Conservation (phyloP, 2,797 vertebrate species). For the Phoebastria nigripes region DNA sequence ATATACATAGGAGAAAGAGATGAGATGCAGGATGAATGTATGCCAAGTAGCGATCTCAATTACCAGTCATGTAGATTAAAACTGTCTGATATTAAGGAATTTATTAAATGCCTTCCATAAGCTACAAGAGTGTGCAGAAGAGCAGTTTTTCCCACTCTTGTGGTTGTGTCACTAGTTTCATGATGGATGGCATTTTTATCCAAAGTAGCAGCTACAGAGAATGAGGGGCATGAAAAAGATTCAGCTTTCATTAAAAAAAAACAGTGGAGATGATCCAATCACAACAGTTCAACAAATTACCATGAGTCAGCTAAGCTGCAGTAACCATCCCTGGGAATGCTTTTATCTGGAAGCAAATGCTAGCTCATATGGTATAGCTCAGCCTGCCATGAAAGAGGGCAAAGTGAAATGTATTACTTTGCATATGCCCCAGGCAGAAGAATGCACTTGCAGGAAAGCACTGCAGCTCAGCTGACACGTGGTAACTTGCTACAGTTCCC, state of each 20-base stretch:
- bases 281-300: background rate
- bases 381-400: background rate
- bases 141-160: background rate
- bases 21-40: constrained; percentile 32
- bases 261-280: background rate
- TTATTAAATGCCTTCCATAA: constrained; percentile 46
- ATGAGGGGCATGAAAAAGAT: background rate
- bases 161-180: background rate
- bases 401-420: background rate
- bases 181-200: constrained; percentile 23
- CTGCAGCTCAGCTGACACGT: background rate
- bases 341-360: background rate
- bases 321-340: background rate
- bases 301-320: constrained; percentile 29
- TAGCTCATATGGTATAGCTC: background rate
- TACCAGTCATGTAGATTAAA: constrained; percentile 35
- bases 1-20: constrained; percentile 23
- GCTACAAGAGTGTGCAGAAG: background rate
- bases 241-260: background rate
- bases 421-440: background rate
- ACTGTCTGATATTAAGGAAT: constrained; percentile 10
- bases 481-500: background rate
- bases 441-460: background rate
- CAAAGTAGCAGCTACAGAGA: constrained; percentile 11
- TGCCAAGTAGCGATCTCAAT: constrained; percentile 35